Conservation (phyloP, 2,113 vertebrate genomes). For the Chaetodon auriga region DNA sequence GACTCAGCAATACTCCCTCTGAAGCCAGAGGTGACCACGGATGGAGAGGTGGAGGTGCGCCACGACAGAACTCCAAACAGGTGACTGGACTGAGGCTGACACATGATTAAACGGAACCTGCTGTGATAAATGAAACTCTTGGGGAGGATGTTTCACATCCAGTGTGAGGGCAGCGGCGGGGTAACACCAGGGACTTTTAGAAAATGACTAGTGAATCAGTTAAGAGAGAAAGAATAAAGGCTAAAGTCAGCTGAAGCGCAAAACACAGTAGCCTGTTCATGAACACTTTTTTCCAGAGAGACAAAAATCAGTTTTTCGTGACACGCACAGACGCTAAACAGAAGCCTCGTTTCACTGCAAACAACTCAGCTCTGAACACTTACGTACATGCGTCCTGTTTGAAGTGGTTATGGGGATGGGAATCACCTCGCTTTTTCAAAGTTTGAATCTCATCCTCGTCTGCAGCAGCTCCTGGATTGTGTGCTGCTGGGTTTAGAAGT, state of each 20-base stretch:
- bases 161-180: constrained; percentile 43
- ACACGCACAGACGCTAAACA: constrained; percentile 33
- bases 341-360: constrained; percentile 28
- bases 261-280: not conserved
- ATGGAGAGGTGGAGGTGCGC: constrained; percentile 19
- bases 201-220: constrained; percentile 12
- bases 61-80: constrained; percentile 1
- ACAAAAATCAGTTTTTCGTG: constrained; percentile 4
- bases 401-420: constrained; percentile 77
- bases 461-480: constrained; percentile 30
- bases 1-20: constrained; percentile 59
- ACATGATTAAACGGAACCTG: constrained; percentile 28
- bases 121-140: constrained; percentile 60
- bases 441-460: constrained; percentile 49
- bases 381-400: constrained; percentile 53
- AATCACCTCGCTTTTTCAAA: constrained; percentile 73
- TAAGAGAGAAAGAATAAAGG: not conserved
- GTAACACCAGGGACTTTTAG: constrained; percentile 60
- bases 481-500: constrained; percentile 66
- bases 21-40: constrained; percentile 53
- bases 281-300: constrained; percentile 40
- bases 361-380: constrained; percentile 27
- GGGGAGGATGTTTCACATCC: constrained; percentile 67
- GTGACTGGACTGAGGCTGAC: not conserved
- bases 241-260: not conserved